Evolutionary conservation across 2,797 vertebrate genomes (phyloP), one percentile per base, ranked within the genome.

Genomic region (Semaprochilodus insignis): DNA sequence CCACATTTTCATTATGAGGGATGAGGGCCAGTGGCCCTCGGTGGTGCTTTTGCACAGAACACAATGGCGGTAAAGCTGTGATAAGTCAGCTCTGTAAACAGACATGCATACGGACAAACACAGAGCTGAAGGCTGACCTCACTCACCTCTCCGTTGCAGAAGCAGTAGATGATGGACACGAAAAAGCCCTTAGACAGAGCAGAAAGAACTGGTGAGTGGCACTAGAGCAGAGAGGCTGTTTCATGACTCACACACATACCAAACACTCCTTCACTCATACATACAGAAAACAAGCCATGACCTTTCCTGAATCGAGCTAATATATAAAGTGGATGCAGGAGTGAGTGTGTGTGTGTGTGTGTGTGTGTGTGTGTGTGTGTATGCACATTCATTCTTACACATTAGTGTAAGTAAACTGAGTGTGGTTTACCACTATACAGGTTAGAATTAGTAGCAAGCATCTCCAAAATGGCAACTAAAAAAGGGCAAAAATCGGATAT

Each of bases 91-190:
- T 14, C 23, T 31, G 62, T 65, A 31, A 34, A 69, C 17, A 57
- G 6, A 57, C 17, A 54, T 2, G 19, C 54, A 44, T 14, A 67
- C 40, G 48, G 8, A 69, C 70, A 23, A 17, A 73, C 11, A 21
- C 19, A 14, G 4, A 55, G 1, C n/a, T 48, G 14, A 6, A 66
- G 36, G 44, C 40, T n/a, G 54, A 62, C 27, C 52, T 23, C 40
- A 92, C 96, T 94, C 88, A 97, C 97, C 95, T 98, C 97, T 78
- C 96, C 96, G 3, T 97, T 97, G 91, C 96, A 97, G 91, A 94
- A 98, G 87, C 97, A 98, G 81, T 97, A 98, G 83, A 98, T 96
- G 77, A 98, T 94, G 63, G 97, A 96, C 85, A 98, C 97, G 87
- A 98, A 97, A 89, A 98, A 97, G 19, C 97, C 97, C 97, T 98